These are phyloP conservation scores for Microvelia longipes DNA, from an alignment of 1,140 invertebrate genomes.

Conservation along the genomic window DNA sequence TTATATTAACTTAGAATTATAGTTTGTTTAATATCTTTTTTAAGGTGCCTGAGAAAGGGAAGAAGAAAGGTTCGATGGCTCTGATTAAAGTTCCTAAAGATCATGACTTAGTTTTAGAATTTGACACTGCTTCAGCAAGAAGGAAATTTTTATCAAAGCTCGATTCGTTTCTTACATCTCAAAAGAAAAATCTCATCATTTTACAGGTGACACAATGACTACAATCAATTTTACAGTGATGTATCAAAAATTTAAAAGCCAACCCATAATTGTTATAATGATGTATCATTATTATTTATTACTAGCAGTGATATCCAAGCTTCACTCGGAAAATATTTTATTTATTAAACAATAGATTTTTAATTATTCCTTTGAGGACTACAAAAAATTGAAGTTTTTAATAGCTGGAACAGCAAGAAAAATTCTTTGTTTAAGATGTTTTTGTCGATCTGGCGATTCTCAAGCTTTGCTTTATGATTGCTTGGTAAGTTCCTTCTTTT, in stretches of 20 bases:
- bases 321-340: too few species aligned
- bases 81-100: conserved; percentile 75
- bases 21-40: conserved; percentile 3
- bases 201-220: conserved; percentile 39
- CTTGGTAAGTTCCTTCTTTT: too few species aligned
- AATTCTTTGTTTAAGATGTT: too few species aligned
- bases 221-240: background rate
- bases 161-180: conserved; percentile 61
- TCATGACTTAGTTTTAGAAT: conserved; percentile 91
- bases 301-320: background rate
- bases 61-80: conserved; percentile 64
- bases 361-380: too few species aligned
- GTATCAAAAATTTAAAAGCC: background rate
- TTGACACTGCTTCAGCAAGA: conserved; percentile 62
- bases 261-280: background rate
- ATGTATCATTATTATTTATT: background rate
- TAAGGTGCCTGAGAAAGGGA: conserved; percentile 37
- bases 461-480: too few species aligned
- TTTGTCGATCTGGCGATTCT: too few species aligned
- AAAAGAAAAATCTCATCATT: conserved; percentile 63
- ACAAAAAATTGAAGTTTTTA: background rate
- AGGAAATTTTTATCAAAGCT: conserved; percentile 83
- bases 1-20: too few species aligned
- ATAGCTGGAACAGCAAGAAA: background rate
- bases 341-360: too few species aligned